Evolutionary conservation across 2,888 invertebrate species (phyloP), one percentile per base, ranked within the genome.

Genomic region (Acanthosoma haemorrhoidale): DNA sequence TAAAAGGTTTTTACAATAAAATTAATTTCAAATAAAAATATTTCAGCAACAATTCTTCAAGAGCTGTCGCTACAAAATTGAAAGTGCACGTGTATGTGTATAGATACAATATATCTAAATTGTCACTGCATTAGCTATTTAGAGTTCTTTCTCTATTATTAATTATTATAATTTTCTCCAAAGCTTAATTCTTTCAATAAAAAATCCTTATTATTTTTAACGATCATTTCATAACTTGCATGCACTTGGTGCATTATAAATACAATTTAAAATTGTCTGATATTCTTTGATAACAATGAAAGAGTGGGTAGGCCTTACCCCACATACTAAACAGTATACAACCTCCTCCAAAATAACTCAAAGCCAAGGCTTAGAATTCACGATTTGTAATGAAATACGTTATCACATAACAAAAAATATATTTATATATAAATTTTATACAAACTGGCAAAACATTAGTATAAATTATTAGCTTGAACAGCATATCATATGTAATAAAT

Each of bases 171-270:
- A 25, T 43, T 43, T 51, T 66, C 31, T 9, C 9, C 25, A 69
- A 69, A 69, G 60, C 60, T 39, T 59, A 59, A 34, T 38, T 69
- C n/a, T n/a, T 68, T 67, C 25, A 38, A 18, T 41, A 66, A 34
- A 36, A 66, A 32, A 66, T 51, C 51, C 13, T 21, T 21, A 21
- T 21, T 21, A 70, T 60, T 64, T 72, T 51, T 21, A 61, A 69
- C 61, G 58, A 57, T 71, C 73, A 73, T 71, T 73, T 73, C 73
- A 73, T 71, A 73, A 71, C 68, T 71, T 73, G 73, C 73, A 68
- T 73, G 73, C 73, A 73, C 73, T 68, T 71, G 41, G 73, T 73
- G 73, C 73, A 70, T 61, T 38, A 57, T 38, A 43, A 61, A 43
- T 71, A 72, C 58, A 72, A 70, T 60, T 39, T 63, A 69, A 41